These are phyloP conservation scores for Cavia porcellus DNA, from an alignment of 2,113 vertebrate genomes.

Conservation along the genomic window DNA sequence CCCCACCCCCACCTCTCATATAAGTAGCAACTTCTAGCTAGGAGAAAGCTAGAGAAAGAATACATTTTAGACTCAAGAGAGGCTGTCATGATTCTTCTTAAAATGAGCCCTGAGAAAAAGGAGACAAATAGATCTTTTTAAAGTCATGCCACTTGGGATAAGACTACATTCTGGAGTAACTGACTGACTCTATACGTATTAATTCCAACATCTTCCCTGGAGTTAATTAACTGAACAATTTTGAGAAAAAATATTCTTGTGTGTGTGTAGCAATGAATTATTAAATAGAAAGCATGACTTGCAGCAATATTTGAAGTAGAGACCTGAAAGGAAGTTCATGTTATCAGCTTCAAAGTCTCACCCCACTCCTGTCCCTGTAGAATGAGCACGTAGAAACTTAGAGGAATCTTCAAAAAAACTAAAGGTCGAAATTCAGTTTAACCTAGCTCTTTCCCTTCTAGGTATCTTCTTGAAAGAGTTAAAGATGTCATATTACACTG, in stretches of 20 bases:
- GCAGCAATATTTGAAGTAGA: neutral
- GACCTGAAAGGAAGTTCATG: neutral
- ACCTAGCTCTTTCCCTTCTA: neutral
- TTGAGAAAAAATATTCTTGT: neutral
- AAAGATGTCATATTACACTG: neutral
- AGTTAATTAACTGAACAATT: neutral
- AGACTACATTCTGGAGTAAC: neutral
- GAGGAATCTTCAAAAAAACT: neutral
- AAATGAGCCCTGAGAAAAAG: neutral
- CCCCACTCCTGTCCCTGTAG: neutral
- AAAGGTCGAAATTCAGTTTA: neutral
- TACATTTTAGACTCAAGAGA: neutral
- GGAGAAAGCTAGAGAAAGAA: constrained; percentile 9
- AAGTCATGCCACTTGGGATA: neutral
- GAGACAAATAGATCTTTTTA: neutral
- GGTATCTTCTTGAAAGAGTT: neutral
- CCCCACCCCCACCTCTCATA: neutral
- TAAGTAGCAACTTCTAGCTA: constrained; percentile 3
- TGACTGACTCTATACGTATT: neutral
- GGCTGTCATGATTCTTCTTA: neutral
- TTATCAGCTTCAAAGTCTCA: no score
- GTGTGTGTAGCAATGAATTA: neutral
- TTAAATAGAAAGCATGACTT: neutral
- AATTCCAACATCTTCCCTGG: neutral
- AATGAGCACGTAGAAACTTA: neutral